Base-by-base conservation (phyloP, 92 coral and sea anemone genomes). In the Metridium senile region DNA sequence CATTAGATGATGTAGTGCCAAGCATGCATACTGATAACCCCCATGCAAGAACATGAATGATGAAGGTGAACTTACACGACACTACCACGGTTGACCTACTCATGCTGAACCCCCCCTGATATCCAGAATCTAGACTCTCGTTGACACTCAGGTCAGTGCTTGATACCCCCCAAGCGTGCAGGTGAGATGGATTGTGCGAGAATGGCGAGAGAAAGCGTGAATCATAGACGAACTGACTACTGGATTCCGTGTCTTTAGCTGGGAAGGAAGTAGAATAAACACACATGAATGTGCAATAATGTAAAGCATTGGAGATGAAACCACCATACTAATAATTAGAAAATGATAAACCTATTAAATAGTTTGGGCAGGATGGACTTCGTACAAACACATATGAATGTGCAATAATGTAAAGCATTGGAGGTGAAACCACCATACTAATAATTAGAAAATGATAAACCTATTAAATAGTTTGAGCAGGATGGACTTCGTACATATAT, bases 121-220 rank as follows among this genome's bases (percentile, higher is more conserved):
- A 91, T 66, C 97, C 97, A 88, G 93, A 89, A 90, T 91, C 97
- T 62, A 84, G 85, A 70, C 97, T 91, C 72, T 93, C 84, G 35
- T 80, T 78, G 85, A 88, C 89, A 86, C 93, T 91, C 86, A 81
- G 85, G 58, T 88, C 89, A 76, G 91, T 91, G 58, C 61, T 86
- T 23, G 90, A 75, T 31, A 85, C 82, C 66, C 87, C 89, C 57
- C 90, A 81, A 52, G 82, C 74, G 97, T 85, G 88, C 46, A 79
- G 84, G 82, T 88, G 76, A 2, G 59, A 3, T 72, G 89, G 87
- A 67, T 73, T 66, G 84, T 82, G 76, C 62, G 83, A 77, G 93
- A 57, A 68, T 52, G 97, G 97, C n/a, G 91, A 85, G 75, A 91
- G 88, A 81, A 85, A 82, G 72, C 89, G 89, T 58, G 97, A 63